Evolutionary conservation across 2,113 vertebrate genomes (phyloP), one percentile per base, ranked within the genome.

Genomic region (Ophthalmolycus amberensis): DNA sequence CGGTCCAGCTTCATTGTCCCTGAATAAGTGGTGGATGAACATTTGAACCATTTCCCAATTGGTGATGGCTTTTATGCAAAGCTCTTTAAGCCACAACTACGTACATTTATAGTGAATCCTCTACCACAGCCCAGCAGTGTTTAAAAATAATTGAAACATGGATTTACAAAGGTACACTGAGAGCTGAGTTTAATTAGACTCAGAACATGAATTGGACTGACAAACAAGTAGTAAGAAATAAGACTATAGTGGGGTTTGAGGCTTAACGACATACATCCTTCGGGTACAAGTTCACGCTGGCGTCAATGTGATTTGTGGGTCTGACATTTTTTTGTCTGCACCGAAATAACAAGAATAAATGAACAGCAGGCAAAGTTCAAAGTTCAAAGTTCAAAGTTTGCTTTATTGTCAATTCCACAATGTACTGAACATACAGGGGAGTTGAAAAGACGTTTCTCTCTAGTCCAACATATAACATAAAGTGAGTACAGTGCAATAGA

Each of bases 331-430:
- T 87, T 79, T 58, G 42, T 75, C 86, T 81, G 42, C 50, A 50
- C 29, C 1, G 58, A 29, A 76, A 83, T 72, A 86, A 86, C 75
- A 77, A 81, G 64, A 88, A 82, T 79, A 70, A 87, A 84, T 64
- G 52, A 85, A 65, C 6, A 75, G 62, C 69, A 44, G 58, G 50
- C 48, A n/a, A n/a, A n/a, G n/a, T n/a, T n/a, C n/a, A n/a, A n/a
- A n/a, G n/a, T n/a, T n/a, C n/a, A n/a, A n/a, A n/a, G n/a, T n/a
- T n/a, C n/a, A n/a, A n/a, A n/a, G n/a, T n/a, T n/a, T n/a, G n/a
- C n/a, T n/a, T n/a, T n/a, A n/a, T n/a, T n/a, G n/a, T n/a, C n/a
- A n/a, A n/a, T n/a, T n/a, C n/a, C n/a, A n/a, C n/a, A n/a, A n/a
- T n/a, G n/a, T n/a, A n/a, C n/a, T n/a, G n/a, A n/a, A n/a, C n/a